Base-by-base conservation (phyloP, 2,888 invertebrate genomes). In the Subacronicta megacephala region DNA sequence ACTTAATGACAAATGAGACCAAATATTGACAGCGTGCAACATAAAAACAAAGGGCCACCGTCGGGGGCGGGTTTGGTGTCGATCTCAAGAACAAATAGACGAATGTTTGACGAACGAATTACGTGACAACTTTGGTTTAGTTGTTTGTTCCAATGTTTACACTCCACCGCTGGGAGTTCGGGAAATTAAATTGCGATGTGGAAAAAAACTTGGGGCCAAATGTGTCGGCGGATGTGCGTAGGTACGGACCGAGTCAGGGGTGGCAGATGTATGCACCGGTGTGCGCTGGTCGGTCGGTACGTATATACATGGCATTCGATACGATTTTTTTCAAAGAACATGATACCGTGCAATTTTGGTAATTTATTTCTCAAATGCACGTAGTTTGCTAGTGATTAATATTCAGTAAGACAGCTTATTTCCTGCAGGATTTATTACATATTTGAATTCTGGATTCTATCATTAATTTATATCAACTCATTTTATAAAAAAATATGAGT, bases 21-120 rank as follows among this genome's bases (percentile, higher is more conserved):
- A 92, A 92, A 92, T 92, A 92, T 93, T 93, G 90, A 91, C 92
- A 84, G 77, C 78, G 61, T 73, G 85, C 74, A 81, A 84, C 82
- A 89, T 87, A 93, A 92, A 93, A 93, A 94, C 93, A 94, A 94
- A 92, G 90, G 85, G 87, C 78, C 83, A 77, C 71, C 81, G 65
- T 76, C 72, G 77, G 85, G 90, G 92, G 91, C 87, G 88, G 89
- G 79, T 72, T 60, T 78, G 89, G 92, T 94, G 93, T 92, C 93
- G 89, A 93, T 92, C 90, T 84, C 84, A 81, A 89, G 87, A 88
- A 90, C 90, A 93, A 93, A 93, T 83, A 90, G 72, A 81, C 67
- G 66, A 69, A 78, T 93, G 88, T 93, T 93, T 93, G 91, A 87
- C 84, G 81, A 90, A 92, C 89, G 90, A 91, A 92, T 93, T 92